Evolutionary conservation across 2,888 invertebrate species (phyloP).

Genomic region (Cheilosia impressa): DNA sequence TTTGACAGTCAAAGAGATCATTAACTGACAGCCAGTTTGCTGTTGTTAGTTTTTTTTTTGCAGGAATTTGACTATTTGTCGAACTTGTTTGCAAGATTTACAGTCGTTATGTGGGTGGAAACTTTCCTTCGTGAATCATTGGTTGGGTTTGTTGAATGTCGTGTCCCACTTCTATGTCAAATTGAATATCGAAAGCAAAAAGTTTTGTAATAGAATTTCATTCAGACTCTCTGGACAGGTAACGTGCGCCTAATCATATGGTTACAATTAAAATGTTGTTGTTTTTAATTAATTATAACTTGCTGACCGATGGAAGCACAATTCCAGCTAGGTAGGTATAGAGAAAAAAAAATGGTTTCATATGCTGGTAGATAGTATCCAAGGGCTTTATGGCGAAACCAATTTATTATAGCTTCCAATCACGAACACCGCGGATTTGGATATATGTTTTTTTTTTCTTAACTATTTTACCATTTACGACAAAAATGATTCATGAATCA

Average conservation of each 20-base stretch:
- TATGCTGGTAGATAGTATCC: constrained; percentile 6
- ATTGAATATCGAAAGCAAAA: not conserved
- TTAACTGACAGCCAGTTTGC: not conserved
- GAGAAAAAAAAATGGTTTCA: constrained; percentile 17
- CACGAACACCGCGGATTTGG: constrained; percentile 50
- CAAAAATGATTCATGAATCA: constrained; percentile 64
- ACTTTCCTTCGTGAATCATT: constrained; percentile 47
- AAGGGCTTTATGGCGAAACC: constrained; percentile 57
- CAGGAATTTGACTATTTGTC: constrained; percentile 14
- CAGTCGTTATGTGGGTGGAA: constrained; percentile 32
- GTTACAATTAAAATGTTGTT: constrained; percentile 51
- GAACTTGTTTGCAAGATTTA: constrained; percentile 28
- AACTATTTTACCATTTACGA: constrained; percentile 58
- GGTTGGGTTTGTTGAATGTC: constrained; percentile 8
- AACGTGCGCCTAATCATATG: constrained; percentile 60
- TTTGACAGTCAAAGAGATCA: constrained; percentile 53
- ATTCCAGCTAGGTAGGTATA: constrained; percentile 20
- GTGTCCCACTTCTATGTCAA: constrained; percentile 28
- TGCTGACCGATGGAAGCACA: constrained; percentile 34
- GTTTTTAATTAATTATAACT: constrained; percentile 64
- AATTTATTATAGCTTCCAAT: constrained; percentile 54
- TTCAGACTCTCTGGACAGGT: constrained; percentile 9
- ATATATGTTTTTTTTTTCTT: constrained; percentile 9
- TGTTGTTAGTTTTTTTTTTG: not conserved
- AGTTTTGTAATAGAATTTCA: constrained; percentile 10